Evolutionary conservation across 1,140 invertebrate species (phyloP).

Genomic region (Calephelis nemesis): DNA sequence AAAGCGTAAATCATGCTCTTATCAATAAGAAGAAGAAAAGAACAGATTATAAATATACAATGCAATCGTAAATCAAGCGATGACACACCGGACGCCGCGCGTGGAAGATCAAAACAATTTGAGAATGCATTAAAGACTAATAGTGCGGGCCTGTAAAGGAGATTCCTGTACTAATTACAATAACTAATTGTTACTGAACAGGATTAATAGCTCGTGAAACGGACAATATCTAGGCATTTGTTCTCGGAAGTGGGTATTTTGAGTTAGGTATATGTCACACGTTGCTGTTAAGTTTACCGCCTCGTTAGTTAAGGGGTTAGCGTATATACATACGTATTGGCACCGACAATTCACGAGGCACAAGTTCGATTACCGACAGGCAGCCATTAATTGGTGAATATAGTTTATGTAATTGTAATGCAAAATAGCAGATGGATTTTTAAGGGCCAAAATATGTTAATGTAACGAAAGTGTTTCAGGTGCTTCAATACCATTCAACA

Average conservation of each 20-base stretch:
- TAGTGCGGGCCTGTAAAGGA: conserved; percentile 27
- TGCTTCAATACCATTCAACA: no score
- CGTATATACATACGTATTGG: no score
- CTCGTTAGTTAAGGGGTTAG: no score
- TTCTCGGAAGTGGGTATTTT: conserved; percentile 22
- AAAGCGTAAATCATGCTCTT: conserved; percentile 8
- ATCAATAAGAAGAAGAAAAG: conserved; percentile 1
- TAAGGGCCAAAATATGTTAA: no score
- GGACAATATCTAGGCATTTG: conserved; percentile 30
- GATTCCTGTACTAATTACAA: conserved; percentile 33
- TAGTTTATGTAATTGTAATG: no score
- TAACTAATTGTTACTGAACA: conserved; percentile 26
- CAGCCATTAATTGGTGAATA: no score
- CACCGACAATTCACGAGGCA: no score
- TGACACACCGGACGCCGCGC: conserved; percentile 21
- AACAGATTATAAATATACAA: conserved; percentile 11
- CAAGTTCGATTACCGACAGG: no score
- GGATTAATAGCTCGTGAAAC: conserved; percentile 31
- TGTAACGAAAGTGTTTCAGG: no score
- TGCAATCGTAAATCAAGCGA: conserved; percentile 17
- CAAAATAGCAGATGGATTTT: no score
- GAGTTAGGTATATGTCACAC: conserved; percentile 17
- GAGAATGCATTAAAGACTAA: conserved; percentile 28
- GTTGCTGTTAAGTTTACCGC: background rate
- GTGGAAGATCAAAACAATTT: conserved; percentile 25